Evolutionary conservation across 2,888 invertebrate species (phyloP).

Genomic region (Brachylomia viminalis): DNA sequence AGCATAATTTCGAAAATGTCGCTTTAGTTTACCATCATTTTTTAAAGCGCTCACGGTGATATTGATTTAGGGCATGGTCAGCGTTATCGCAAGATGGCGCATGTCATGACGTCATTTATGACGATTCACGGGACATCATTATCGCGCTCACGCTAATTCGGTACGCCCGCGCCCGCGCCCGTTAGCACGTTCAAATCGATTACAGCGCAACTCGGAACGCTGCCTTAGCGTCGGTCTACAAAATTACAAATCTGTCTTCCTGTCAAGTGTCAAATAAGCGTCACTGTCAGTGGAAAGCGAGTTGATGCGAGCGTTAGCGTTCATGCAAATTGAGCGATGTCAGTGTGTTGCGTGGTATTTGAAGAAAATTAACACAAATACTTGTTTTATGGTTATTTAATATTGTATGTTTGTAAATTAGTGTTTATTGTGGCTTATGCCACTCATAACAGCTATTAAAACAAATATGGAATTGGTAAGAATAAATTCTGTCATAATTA

Average conservation of each 20-base stretch:
- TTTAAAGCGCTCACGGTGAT: too few relatives aligned
- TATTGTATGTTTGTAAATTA: conserved; percentile 35
- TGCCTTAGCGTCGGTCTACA: neutral
- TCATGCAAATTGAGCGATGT: neutral
- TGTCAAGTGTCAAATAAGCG: neutral
- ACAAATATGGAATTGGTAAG: conserved; percentile 71
- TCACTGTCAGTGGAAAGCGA: conserved; percentile 7
- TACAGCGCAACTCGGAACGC: too few relatives aligned
- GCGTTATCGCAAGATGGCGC: too few relatives aligned
- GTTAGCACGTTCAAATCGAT: too few relatives aligned
- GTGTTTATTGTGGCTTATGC: conserved; percentile 42
- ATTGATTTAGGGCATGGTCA: too few relatives aligned
- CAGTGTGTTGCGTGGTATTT: conserved; percentile 29
- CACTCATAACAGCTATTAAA: conserved; percentile 38
- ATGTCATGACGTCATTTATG: too few relatives aligned
- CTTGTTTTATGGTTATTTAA: conserved; percentile 14
- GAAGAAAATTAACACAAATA: conserved; percentile 18
- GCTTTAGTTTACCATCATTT: too few relatives aligned
- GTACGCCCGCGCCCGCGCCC: too few relatives aligned
- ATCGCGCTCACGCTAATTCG: too few relatives aligned
- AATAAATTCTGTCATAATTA: neutral
- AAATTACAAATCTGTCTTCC: neutral
- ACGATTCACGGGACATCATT: too few relatives aligned
- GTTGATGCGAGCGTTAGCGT: neutral
- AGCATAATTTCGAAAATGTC: too few relatives aligned